phyloP scores from a whole-genome alignment of 1,140 invertebrate genomes.

The Drosophila elegans region DNA sequence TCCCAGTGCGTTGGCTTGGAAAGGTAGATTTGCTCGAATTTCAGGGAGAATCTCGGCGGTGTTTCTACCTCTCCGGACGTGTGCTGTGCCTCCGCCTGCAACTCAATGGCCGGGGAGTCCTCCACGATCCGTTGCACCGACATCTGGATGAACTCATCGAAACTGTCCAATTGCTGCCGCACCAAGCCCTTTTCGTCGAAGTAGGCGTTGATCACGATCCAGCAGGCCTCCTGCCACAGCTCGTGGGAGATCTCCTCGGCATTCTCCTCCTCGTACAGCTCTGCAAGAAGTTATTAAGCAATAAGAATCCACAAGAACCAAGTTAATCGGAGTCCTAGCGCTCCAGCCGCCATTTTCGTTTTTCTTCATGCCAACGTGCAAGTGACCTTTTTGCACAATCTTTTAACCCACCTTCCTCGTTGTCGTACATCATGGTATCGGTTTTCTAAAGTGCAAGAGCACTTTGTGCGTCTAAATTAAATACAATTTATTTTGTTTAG shows the following conservation, averaged over 20 bases:
- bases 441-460: constrained; percentile 33
- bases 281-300: constrained; percentile 30
- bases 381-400: constrained; percentile 4
- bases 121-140: constrained; percentile 99
- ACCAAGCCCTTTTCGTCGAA: constrained; percentile 99
- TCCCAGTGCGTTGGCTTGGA: constrained; percentile 99
- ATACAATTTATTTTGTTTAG: background rate
- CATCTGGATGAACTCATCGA: constrained; percentile 99
- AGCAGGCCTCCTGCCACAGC: constrained; percentile 99
- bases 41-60: constrained; percentile 95
- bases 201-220: constrained; percentile 99
- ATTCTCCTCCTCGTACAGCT: constrained; percentile 80
- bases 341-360: constrained; percentile 70
- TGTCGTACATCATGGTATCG: constrained; percentile 80
- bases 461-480: constrained; percentile 15
- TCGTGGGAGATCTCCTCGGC: constrained; percentile 96
- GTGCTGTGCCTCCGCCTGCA: constrained; percentile 99
- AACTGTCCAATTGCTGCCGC: constrained; percentile 99
- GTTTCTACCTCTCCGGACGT: constrained; percentile 95
- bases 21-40: constrained; percentile 99
- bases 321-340: constrained; percentile 35
- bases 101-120: constrained; percentile 98
- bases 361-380: constrained; percentile 37
- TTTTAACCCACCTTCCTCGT: constrained; percentile 73
- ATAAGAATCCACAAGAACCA: background rate